These are phyloP conservation scores for Pseudomugil tenellus DNA, from an alignment of 2,797 vertebrate species.

Conservation along the genomic window DNA sequence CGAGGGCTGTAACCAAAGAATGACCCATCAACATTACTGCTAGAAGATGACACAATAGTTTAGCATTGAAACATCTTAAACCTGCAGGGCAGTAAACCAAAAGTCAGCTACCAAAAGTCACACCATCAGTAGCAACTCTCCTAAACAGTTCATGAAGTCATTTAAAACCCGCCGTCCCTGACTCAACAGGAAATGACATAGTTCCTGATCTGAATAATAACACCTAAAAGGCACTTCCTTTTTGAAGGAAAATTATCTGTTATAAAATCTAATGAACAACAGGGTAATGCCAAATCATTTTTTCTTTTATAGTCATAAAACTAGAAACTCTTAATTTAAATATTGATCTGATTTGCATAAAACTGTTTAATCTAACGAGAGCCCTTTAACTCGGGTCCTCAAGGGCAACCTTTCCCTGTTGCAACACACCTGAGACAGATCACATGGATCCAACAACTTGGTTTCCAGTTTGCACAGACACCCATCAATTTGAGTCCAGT, in stretches of 20 bases:
- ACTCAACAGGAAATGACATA: not conserved
- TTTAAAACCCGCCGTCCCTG: not conserved
- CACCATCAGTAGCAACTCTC: not conserved
- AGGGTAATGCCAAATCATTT: too few species aligned
- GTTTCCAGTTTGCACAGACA: too few species aligned
- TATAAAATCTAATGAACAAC: not conserved
- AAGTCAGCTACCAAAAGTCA: too few species aligned
- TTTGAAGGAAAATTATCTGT: not conserved
- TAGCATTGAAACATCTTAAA: not conserved
- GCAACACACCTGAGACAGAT: too few species aligned
- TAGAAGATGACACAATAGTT: not conserved
- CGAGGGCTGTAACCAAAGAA: constrained; percentile 71
- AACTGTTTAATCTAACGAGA: too few species aligned
- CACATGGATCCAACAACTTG: too few species aligned
- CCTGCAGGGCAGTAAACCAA: not conserved
- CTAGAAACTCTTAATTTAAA: too few species aligned
- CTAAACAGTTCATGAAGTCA: not conserved
- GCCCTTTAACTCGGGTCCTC: too few species aligned
- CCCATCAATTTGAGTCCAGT: too few species aligned
- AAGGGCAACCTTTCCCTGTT: too few species aligned
- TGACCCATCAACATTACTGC: constrained; percentile 47
- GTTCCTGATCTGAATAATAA: not conserved
- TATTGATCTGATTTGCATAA: not conserved
- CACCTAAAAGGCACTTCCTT: not conserved
- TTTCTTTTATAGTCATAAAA: too few species aligned